Evolutionary conservation across 2,888 invertebrate genomes (phyloP).

Genomic region (Tyria jacobaeae): DNA sequence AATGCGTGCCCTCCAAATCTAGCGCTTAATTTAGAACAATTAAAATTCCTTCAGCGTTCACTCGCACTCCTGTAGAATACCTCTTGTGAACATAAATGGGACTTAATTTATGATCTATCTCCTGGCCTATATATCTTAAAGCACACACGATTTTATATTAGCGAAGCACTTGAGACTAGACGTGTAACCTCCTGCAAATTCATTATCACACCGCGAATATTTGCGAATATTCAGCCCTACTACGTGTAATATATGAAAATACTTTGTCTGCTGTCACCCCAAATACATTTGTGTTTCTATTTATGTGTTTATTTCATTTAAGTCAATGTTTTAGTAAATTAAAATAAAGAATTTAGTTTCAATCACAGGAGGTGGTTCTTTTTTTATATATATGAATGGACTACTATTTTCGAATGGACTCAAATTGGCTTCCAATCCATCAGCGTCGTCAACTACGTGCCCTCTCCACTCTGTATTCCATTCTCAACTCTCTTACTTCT

Average conservation of each 20-base stretch:
- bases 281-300: constrained; percentile 35
- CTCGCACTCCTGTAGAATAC: constrained; percentile 26
- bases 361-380: too few relatives aligned
- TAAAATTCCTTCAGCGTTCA: constrained; percentile 18
- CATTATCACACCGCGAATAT: constrained; percentile 39
- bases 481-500: too few relatives aligned
- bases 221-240: constrained; percentile 29
- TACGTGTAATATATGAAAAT: constrained; percentile 33
- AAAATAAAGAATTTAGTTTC: too few relatives aligned
- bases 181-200: constrained; percentile 41
- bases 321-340: too few relatives aligned
- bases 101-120: constrained; percentile 47
- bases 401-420: too few relatives aligned
- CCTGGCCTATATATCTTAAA: constrained; percentile 42
- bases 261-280: constrained; percentile 28
- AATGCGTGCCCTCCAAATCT: constrained; percentile 4
- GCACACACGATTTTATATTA: constrained; percentile 39
- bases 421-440: too few relatives aligned
- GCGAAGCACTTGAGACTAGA: constrained; percentile 39
- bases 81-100: constrained; percentile 26
- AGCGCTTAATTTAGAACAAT: constrained; percentile 19
- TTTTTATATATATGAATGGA: too few relatives aligned
- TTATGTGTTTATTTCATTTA: constrained; percentile 12
- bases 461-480: too few relatives aligned
- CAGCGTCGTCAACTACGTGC: too few relatives aligned